Evolutionary conservation across 2,797 vertebrate species (phyloP).

Genomic region (Cyclopterus lumpus): DNA sequence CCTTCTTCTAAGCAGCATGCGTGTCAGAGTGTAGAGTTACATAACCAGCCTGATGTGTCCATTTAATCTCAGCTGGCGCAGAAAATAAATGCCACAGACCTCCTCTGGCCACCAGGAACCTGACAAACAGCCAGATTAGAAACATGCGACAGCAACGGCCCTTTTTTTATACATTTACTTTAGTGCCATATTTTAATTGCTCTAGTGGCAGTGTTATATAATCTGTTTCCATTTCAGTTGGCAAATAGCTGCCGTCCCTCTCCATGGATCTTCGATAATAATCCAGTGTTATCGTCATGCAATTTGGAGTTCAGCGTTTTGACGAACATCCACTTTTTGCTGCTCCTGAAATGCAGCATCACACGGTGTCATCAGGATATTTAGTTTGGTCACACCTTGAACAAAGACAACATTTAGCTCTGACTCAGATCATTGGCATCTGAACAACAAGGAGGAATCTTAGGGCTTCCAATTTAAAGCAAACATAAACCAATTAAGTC

Average conservation of each 20-base stretch:
- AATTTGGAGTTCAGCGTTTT: not conserved
- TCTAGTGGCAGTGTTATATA: slow-evolving; percentile 27
- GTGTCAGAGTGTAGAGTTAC: slow-evolving; percentile 32
- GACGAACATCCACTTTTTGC: not conserved
- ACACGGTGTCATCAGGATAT: not conserved
- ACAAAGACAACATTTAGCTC: not conserved
- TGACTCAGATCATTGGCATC: not conserved
- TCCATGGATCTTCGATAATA: not conserved
- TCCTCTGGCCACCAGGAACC: not conserved
- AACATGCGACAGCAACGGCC: not conserved
- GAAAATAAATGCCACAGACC: slow-evolving; percentile 22
- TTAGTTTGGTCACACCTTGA: not conserved
- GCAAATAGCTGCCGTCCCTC: slow-evolving; percentile 10
- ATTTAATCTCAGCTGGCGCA: slow-evolving; percentile 31
- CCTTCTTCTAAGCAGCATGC: not conserved
- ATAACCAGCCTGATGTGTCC: slow-evolving; percentile 29
- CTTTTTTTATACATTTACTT: not conserved
- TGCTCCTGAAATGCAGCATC: not conserved
- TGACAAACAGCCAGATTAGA: not conserved
- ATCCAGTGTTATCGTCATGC: not conserved
- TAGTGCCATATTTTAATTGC: not conserved
- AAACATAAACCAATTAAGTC: slow-evolving; percentile 5
- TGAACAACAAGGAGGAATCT: not conserved
- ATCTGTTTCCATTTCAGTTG: slow-evolving; percentile 47
- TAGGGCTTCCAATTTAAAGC: not conserved